Base-by-base conservation (phyloP, 2,113 vertebrate species). In the Otolemur garnettii region DNA sequence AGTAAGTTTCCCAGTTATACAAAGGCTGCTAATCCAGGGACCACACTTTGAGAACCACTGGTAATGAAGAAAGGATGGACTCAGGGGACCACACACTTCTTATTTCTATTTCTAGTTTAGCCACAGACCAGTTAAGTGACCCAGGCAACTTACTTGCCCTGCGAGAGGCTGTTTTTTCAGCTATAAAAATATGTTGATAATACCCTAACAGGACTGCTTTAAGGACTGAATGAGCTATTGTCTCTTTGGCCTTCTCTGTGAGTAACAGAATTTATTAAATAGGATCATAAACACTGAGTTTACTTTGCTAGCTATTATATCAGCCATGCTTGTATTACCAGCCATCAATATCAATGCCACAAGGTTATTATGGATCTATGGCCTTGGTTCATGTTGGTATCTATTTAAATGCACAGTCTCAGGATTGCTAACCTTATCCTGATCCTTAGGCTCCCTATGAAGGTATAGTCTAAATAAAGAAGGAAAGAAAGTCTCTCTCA, bases 281-380 rank as follows among this genome's bases (percentile, higher is more conserved):
- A 3, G 2, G 57, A 35, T 66, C 50, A 74, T 64, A 53, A 72
- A 68, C n/a, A 33, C 21, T 30, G 64, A 84, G 21, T 2, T 38
- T 24, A 30, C 35, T 30, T 55, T 17, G 22, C 18, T 19, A 33
- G 18, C 35, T 38, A 86, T 22, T 3, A 33, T 3, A 33, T n/a
- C 14, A 24, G 19, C n/a, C 11, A 15, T 0, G 4, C 66, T 26
- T 22, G 28, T 7, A 12, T 55, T 13, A 14, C 28, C 18, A 19
- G 11, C 35, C 79, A 33, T 53, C 38, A 33, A 35, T 18, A n/a
- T 35, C 59, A 30, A 3, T 3, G 42, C 14, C 53, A 4, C 7
- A 0, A 1, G 7, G 64, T 0, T 0, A n/a, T 18, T 9, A 5
- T 14, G n/a, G 74, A 4, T 22, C 0, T 42, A 60, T 42, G 50